Conservation (phyloP, 2,797 vertebrate species). For the Takifugu ocellatus region DNA sequence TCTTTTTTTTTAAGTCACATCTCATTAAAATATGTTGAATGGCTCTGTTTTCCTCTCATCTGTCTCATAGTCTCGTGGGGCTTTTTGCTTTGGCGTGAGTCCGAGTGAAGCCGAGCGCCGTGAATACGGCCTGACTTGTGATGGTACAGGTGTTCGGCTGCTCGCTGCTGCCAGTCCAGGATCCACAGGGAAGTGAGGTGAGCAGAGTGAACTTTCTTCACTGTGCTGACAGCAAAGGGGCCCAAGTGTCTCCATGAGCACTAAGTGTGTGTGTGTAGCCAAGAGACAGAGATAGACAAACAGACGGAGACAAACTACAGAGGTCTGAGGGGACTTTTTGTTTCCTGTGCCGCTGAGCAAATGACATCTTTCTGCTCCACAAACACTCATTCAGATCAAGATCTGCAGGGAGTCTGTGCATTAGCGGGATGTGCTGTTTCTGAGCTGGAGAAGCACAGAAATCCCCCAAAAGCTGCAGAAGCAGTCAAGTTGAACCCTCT, state of each 20-base stretch:
- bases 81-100: conserved; percentile 42
- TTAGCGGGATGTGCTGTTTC: conserved; percentile 3
- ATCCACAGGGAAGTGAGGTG: conserved; percentile 58
- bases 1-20: background rate
- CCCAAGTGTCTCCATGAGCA: conserved; percentile 40
- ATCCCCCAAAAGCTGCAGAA: conserved; percentile 2
- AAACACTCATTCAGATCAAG: conserved; percentile 53
- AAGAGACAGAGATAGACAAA: conserved; percentile 47
- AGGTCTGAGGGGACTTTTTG: conserved; percentile 44
- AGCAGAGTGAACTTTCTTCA: conserved; percentile 61
- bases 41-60: too few species aligned
- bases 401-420: conserved; percentile 44
- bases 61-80: too few species aligned
- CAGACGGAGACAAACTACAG: conserved; percentile 45
- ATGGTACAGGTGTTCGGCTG: conserved; percentile 45
- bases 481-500: conserved; percentile 20
- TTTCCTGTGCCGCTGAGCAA: conserved; percentile 60
- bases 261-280: conserved; percentile 27
- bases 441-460: background rate
- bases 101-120: conserved; percentile 52
- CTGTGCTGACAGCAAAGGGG: conserved; percentile 52
- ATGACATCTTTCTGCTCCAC: conserved; percentile 68
- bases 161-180: conserved; percentile 53
- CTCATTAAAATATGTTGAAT: too few species aligned
- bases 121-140: conserved; percentile 48